Base-by-base conservation (phyloP, 2,888 invertebrate species). In the Ganaspis brasiliensis region DNA sequence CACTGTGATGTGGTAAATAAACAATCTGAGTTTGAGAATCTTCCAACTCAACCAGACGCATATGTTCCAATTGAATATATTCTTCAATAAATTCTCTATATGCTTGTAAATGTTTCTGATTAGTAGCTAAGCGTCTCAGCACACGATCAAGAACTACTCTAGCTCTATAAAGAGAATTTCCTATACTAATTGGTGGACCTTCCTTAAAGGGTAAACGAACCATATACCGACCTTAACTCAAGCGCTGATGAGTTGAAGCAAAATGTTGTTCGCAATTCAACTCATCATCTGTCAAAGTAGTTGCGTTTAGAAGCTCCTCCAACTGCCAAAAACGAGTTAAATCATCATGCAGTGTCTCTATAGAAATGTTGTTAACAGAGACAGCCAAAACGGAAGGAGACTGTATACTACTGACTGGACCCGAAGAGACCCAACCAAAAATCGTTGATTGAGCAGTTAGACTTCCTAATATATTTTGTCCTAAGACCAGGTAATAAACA, bases 1-100 rank as follows among this genome's bases (percentile, higher is more conserved):
- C 49, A 9, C 70, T 26, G 31, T 77, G 71, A 70, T 74, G 77
- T 6, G 77, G 73, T 1, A 77, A 8, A 37, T 63, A 74, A 1
- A 73, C 72, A 35, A 63, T 31, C 5, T 59, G 74, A n/a, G 16
- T 52, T 2, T 6, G 0, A 14, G 19, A 24, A 2, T 19, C 35
- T 1, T 31, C 19, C 3, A 56, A 2, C 0, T n/a, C 0, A 8
- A 56, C 19, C 0, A 40, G 26, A 12, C 14, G 9, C 74, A 74
- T 74, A 63, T 74, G 67, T 2, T 19, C 16, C 6, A 74, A 49
- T 1, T 35, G 2, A 3, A 21, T 1, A 45, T 57, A 71, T 55
- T 75, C 45, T 0, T 10, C 14, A 3, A 37, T n/a, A 21, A 74
- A 55, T 1, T 37, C 19, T 1, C 6, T n/a, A 52, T 74, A 74